Percentiles rank a stretch among this genome's conserved stretches.
Evolutionary conservation across 2,888 invertebrate species (phyloP).

Genomic region (Asteroscopus sphinx): DNA sequence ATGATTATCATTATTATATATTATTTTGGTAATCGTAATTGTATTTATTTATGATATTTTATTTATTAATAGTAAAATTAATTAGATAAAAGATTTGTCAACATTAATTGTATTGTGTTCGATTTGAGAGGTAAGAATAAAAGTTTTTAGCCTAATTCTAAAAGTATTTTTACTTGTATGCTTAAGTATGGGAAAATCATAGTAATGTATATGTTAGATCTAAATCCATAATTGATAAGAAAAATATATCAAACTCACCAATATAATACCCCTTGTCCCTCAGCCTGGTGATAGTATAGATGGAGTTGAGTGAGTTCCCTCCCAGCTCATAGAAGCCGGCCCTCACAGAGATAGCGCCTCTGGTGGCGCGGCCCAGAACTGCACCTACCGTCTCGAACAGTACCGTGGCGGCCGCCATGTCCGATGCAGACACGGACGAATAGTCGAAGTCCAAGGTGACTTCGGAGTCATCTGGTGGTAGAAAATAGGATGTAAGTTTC

Average conservation of each 20-base stretch:
- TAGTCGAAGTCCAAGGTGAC: conserved; percentile 92
- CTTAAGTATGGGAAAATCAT: too few species aligned
- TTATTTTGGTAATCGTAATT: too few species aligned
- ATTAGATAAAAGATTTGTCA: too few species aligned
- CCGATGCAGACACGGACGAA: conserved; percentile 89
- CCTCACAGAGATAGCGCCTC: conserved; percentile 90
- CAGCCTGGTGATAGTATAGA: conserved; percentile 94
- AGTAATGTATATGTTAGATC: too few species aligned
- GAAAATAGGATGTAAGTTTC: too few species aligned
- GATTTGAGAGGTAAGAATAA: too few species aligned
- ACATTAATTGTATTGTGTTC: too few species aligned
- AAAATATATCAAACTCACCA: conserved; percentile 81
- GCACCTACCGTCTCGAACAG: conserved; percentile 94
- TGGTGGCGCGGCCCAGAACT: conserved; percentile 91
- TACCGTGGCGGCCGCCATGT: conserved; percentile 91
- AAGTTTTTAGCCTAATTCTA: too few species aligned
- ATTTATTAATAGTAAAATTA: too few species aligned
- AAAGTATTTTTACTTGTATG: too few species aligned
- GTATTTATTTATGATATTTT: too few species aligned
- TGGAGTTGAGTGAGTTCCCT: conserved; percentile 96
- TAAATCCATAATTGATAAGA: neutral
- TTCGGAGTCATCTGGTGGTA: conserved; percentile 82
- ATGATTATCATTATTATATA: too few species aligned
- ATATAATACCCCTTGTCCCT: conserved; percentile 94
- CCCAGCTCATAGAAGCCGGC: conserved; percentile 96